Evolutionary conservation across 2,113 vertebrate genomes (phyloP).

Genomic region (Carollia perspicillata): DNA sequence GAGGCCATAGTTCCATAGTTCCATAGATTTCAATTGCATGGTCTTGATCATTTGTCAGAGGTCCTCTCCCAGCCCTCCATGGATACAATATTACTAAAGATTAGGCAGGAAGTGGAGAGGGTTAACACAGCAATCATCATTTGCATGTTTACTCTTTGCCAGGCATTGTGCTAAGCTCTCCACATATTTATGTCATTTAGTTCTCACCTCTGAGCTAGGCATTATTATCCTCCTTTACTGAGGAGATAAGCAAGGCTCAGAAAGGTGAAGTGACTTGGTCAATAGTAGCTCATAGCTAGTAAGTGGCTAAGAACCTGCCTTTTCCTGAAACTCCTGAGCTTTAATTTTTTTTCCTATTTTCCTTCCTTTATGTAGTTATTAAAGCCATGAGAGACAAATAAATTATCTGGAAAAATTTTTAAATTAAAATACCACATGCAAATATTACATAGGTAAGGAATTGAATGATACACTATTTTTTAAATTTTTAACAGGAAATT

Average conservation of each 20-base stretch:
- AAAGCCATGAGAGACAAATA: background rate
- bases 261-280: background rate
- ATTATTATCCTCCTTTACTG: background rate
- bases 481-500: background rate
- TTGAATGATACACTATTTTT: background rate
- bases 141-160: background rate
- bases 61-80: background rate
- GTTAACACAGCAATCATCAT: background rate
- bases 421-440: background rate
- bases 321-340: background rate
- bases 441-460: background rate
- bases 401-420: background rate
- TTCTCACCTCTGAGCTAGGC: background rate
- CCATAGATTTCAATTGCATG: background rate
- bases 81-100: background rate
- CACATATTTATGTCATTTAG: background rate
- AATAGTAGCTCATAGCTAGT: background rate
- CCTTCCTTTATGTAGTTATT: background rate
- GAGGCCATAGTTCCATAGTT: background rate
- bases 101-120: background rate
- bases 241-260: background rate
- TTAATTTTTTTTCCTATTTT: background rate
- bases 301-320: background rate
- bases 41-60: background rate
- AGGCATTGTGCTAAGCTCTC: background rate